Evolutionary conservation across 2,888 invertebrate species (phyloP), one percentile per base, ranked within the genome.

Genomic region (Lasioglossum marginatum): DNA sequence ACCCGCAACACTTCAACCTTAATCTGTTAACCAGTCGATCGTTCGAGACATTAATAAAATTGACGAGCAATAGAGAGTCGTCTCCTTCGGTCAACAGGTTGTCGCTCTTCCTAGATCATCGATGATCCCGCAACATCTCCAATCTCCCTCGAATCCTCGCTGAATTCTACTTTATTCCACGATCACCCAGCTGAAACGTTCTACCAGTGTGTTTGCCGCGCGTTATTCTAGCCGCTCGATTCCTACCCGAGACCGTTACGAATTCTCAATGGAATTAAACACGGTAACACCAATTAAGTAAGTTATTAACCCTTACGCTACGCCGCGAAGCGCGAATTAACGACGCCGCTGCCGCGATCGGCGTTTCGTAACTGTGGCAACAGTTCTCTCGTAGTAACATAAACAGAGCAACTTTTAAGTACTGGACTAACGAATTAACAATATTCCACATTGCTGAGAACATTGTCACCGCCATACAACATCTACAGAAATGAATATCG

Each of bases 231-330:
- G 5, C 23, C 60, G 43, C 48, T 70, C 70, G 70, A 82, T 76
- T 83, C 72, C 76, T 52, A 37, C 4, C 76, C 34, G 23, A 27
- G 34, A 72, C 72, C 82, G 82, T 72, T 76, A 77, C 40, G 72
- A 72, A 60, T 48, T 71, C 12, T 5, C 34, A 71, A 76, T 82
- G 60, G 48, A 68, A 68, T 37, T 57, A 60, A 60, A 27, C 1
- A 31, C 16, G 40, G 19, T 43, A 37, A 66, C 27, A 40, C 60
- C 60, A 43, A 43, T 79, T 74, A 68, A 57, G 37, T 43, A 68
- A n/a, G 48, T 27, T 57, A 37, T 76, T 71, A 40, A 19, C 31
- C 4, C 45, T 79, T 23, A 45, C 6, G 2, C 34, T 37, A 68
- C 66, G 66, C 66, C 66, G 66, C 66, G 66, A 23, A 37, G 66